Conservation (phyloP, 1,140 invertebrate genomes). For the Aplysia californica region DNA sequence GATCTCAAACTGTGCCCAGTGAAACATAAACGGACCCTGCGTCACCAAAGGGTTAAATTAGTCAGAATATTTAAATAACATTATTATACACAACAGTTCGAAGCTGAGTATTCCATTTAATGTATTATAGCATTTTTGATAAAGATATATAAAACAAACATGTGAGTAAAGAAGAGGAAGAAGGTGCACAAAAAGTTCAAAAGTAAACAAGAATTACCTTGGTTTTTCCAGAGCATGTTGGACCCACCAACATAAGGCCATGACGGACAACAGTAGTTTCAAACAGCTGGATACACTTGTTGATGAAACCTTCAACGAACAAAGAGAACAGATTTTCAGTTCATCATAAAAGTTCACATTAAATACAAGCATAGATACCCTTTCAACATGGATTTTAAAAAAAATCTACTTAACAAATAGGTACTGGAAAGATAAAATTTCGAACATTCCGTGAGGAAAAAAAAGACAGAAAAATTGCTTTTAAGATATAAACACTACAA, state of each 20-base stretch:
- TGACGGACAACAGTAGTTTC: constrained; percentile 70
- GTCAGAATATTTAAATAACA: no score
- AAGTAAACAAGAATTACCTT: constrained; percentile 63
- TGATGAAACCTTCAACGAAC: constrained; percentile 61
- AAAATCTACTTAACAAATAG: no score
- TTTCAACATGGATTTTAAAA: background rate
- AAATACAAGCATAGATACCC: background rate
- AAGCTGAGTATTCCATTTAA: no score
- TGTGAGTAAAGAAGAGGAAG: no score
- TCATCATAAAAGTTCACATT: background rate
- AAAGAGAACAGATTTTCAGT: background rate
- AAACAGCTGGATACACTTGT: constrained; percentile 70
- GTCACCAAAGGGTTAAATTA: no score
- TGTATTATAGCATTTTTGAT: no score
- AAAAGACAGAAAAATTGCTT: background rate
- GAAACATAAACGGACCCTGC: no score
- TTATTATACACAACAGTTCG: no score
- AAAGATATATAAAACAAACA: no score
- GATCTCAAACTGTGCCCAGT: no score
- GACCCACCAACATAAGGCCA: constrained; percentile 70
- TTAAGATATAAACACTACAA: background rate
- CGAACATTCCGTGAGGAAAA: background rate
- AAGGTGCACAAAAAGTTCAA: no score
- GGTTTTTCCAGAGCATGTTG: constrained; percentile 70
- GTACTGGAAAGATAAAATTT: no score